These are phyloP conservation scores for Spodoptera littoralis DNA, from an alignment of 2,888 invertebrate genomes.

Conservation along the genomic window DNA sequence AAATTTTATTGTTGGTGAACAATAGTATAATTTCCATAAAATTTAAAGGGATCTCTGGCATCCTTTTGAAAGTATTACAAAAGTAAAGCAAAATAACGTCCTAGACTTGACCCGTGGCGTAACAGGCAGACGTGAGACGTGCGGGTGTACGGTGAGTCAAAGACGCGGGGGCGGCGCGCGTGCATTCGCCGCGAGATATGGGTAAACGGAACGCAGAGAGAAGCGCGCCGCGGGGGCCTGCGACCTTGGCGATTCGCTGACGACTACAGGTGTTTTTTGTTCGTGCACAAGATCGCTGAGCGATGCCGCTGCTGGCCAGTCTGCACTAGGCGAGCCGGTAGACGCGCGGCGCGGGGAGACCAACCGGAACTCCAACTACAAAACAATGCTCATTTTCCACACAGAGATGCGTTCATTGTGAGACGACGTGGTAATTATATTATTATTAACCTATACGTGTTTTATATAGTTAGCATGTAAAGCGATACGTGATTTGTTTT, in stretches of 20 bases:
- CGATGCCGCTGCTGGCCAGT: constrained; percentile 72
- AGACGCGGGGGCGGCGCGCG: constrained; percentile 77
- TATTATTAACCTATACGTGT: constrained; percentile 25
- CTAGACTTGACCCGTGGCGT: constrained; percentile 74
- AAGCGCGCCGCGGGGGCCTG: constrained; percentile 82
- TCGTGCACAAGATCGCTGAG: constrained; percentile 78
- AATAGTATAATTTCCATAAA: too few species aligned
- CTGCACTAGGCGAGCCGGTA: constrained; percentile 59
- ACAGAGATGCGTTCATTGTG: constrained; percentile 42
- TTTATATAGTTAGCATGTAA: constrained; percentile 5
- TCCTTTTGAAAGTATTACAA: constrained; percentile 35
- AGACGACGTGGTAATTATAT: constrained; percentile 41
- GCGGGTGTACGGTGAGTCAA: constrained; percentile 77
- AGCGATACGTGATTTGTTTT: constrained; percentile 31
- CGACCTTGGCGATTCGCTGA: constrained; percentile 86
- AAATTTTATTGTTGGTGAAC: not conserved
- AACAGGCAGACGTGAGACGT: constrained; percentile 54
- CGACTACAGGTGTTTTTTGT: constrained; percentile 88
- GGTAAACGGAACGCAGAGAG: constrained; percentile 86
- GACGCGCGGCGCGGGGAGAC: constrained; percentile 66
- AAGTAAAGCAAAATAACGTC: constrained; percentile 68
- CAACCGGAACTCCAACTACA: constrained; percentile 76
- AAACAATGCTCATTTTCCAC: constrained; percentile 70
- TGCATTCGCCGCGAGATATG: constrained; percentile 87
- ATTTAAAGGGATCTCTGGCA: too few species aligned